Evolutionary conservation across 92 coral and sea anemone genomes (phyloP), one percentile per base, ranked within the genome.

Genomic region (Hydrozoanthus gracilis): DNA sequence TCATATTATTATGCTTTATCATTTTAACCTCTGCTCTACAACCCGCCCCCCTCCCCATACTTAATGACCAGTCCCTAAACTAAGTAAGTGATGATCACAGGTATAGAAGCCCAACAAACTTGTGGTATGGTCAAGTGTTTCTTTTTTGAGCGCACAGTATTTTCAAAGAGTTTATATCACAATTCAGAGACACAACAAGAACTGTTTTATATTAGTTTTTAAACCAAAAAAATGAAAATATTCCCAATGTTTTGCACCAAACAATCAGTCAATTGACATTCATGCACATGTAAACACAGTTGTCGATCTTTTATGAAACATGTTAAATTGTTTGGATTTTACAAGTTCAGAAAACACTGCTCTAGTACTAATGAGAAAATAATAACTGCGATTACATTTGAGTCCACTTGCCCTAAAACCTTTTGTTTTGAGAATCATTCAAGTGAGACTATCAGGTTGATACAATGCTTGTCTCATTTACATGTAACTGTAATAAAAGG

Each of bases 341-440:
- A 64, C 70, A 64, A 64, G 70, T 64, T 64, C 70, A 64, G 70
- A 64, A 64, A 64, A 64, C 70, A 64, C 70, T 64, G 70, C 70
- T 4, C 27, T 64, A 13, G 16, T 64, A 64, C 70, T 4, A 64
- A 64, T 7, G 7, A 64, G 70, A 64, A 64, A 64, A 4, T 13
- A 67, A 18, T 67, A 67, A 27, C 72, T 67, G 72, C 10, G 3
- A 67, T 17, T 67, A 67, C 72, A 17, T 44, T 67, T 67, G 72
- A 67, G 72, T 27, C 72, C 72, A 20, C 72, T 5, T 67, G 45
- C 72, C 72, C 44, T 8, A n/a, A 67, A 67, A 67, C 45, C 72
- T 67, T 67, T 67, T 67, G 44, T 67, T 67, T 18, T 67, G 72
- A 67, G 72, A 46, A 67, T 67, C 72, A 60, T 60, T 60, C 66